phyloP scores from a whole-genome alignment of 2,797 vertebrate species.

The Argyrosomus regius region DNA sequence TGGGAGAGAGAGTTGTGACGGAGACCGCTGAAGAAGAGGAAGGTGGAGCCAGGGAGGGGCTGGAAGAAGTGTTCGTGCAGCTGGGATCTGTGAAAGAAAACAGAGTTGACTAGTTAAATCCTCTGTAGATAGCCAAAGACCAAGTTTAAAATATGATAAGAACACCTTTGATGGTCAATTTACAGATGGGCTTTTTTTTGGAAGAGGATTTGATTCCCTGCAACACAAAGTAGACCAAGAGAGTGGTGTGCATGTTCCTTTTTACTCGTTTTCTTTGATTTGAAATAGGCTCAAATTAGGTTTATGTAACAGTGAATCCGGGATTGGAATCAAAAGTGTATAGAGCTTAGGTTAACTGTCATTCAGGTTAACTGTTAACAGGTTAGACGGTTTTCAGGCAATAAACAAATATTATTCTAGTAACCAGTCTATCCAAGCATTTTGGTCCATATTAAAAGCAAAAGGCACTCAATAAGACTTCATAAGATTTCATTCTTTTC shows the following conservation, averaged over 20 bases:
- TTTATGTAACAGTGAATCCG: background rate
- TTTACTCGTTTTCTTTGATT: background rate
- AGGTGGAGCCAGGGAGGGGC: conserved; percentile 59
- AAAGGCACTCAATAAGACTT: no score
- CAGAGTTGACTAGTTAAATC: background rate
- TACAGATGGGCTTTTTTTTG: background rate
- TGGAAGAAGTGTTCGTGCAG: conserved; percentile 77
- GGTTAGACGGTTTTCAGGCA: no score
- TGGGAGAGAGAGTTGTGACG: conserved; percentile 90
- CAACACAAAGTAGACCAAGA: no score
- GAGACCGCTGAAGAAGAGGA: conserved; percentile 87
- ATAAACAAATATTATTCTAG: no score
- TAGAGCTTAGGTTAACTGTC: no score
- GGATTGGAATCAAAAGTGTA: background rate
- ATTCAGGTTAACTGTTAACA: no score
- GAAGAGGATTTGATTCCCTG: no score
- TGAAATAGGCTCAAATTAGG: background rate
- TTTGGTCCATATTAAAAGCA: no score
- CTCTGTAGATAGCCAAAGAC: background rate
- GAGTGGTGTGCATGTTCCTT: no score
- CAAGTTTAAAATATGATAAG: background rate
- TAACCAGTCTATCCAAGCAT: no score
- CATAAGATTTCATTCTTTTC: background rate
- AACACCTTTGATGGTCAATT: background rate
- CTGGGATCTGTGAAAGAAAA: conserved; percentile 64